A percentile compares a stretch with the other conserved stretches of the same genome.
Conservation (phyloP, 2,888 invertebrate genomes). For the Phragmatobia fuliginosa region DNA sequence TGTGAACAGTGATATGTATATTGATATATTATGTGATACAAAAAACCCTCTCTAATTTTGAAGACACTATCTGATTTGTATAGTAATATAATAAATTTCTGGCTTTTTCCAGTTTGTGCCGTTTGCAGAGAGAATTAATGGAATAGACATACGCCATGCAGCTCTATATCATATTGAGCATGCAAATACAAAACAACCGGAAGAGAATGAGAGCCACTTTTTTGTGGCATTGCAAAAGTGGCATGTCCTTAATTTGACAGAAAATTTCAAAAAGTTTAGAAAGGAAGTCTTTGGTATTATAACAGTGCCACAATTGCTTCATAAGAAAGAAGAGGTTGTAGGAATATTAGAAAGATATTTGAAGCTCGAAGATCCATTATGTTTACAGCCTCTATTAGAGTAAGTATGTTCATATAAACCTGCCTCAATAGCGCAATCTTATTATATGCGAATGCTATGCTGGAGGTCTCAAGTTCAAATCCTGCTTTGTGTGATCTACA, state of each 20-base stretch:
- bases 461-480: too few relatives aligned
- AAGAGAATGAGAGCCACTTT: slow-evolving; percentile 92
- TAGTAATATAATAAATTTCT: slow-evolving; percentile 14
- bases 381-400: slow-evolving; percentile 94
- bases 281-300: slow-evolving; percentile 91
- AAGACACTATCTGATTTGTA: neutral
- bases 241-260: slow-evolving; percentile 94
- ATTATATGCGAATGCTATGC: too few relatives aligned
- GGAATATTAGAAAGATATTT: slow-evolving; percentile 91
- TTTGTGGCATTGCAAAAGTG: slow-evolving; percentile 94
- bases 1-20: too few relatives aligned
- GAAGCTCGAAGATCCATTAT: slow-evolving; percentile 89
- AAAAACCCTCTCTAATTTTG: too few relatives aligned
- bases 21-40: too few relatives aligned
- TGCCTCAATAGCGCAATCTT: too few relatives aligned
- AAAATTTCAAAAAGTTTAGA: slow-evolving; percentile 92
- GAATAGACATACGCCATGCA: slow-evolving; percentile 93
- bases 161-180: slow-evolving; percentile 94
- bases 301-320: slow-evolving; percentile 94
- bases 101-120: slow-evolving; percentile 90
- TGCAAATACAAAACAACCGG: slow-evolving; percentile 90
- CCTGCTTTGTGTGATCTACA: too few relatives aligned
- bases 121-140: slow-evolving; percentile 94
- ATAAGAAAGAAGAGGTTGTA: slow-evolving; percentile 92
- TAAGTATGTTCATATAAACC: too few relatives aligned